Evolutionary conservation across 2,113 vertebrate species (phyloP), one percentile per base, ranked within the genome.

Genomic region (Ammodramus savannarum): DNA sequence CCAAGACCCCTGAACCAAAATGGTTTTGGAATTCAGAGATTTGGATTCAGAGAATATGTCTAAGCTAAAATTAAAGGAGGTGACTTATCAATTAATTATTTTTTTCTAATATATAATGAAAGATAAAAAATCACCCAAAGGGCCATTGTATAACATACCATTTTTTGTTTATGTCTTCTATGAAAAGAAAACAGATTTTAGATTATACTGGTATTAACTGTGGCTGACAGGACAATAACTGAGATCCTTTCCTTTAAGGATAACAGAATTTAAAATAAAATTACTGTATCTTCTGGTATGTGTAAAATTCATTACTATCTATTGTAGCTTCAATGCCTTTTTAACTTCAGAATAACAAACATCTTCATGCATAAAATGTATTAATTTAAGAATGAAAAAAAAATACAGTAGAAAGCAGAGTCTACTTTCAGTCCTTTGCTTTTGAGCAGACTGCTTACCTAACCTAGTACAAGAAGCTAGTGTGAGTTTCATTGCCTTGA

Each of bases 401-500:
- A 25, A 51, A n/a, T 3, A 26, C 6, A n/a, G 11, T 78, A 79
- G 58, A 77, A 91, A 80, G 13, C 46, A 80, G 38, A 44, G 22
- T 27, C 32, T 90, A 83, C 44, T 80, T 96, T 87, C 51, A 82
- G 34, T 71, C 87, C 23, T 71, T 93, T 96, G 14, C 20, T 80
- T 93, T 66, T 41, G 92, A 80, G n/a, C 58, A 93, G 46, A 13
- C 38, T 90, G 43, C 58, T 96, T 87, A 51, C 73, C 87, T 95
- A 93, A 89, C 73, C 44, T 72, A 65, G 52, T 85, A 69, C 10
- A 91, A 93, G 63, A 95, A 96, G 34, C 54, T 77, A 76, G 29
- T 75, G 69, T 88, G 73, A 93, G 36, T 95, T 97, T 96, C 86
- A 88, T 61, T 93, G 87, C 49, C 44, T 86, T 90, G 63, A 80